These are phyloP conservation scores for Muschampia plurimacula DNA, from an alignment of 2,888 invertebrate species.

Conservation along the genomic window DNA sequence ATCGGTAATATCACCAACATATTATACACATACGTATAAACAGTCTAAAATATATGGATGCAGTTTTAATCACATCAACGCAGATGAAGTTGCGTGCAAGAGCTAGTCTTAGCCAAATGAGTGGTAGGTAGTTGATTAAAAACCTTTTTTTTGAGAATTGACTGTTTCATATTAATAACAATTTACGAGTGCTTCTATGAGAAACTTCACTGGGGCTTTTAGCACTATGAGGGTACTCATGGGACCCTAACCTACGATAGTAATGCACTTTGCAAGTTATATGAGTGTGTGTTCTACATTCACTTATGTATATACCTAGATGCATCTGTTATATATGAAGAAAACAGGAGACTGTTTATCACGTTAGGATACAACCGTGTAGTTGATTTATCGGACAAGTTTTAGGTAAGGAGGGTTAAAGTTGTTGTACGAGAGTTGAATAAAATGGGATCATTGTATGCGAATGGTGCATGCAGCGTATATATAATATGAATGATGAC, in stretches of 20 bases:
- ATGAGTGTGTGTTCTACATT: slow-evolving; percentile 11
- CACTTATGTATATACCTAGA: neutral
- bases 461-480: neutral
- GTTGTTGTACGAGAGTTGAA: too few species aligned
- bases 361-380: neutral
- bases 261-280: slow-evolving; percentile 65
- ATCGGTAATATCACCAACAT: too few species aligned
- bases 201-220: slow-evolving; percentile 45
- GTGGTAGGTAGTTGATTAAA: neutral
- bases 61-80: too few species aligned
- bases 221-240: slow-evolving; percentile 52
- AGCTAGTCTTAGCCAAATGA: neutral
- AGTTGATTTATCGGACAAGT: too few species aligned
- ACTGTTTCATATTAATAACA: slow-evolving; percentile 51
- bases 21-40: too few species aligned
- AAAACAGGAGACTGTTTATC: slow-evolving; percentile 6
- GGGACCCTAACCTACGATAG: slow-evolving; percentile 61
- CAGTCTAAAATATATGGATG: too few species aligned
- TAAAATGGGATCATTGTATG: too few species aligned
- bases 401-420: too few species aligned
- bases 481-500: slow-evolving; percentile 10
- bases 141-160: neutral
- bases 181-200: slow-evolving; percentile 44
- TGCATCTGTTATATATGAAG: too few species aligned
- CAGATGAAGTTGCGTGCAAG: neutral